phyloP scores from a whole-genome alignment of 2,888 invertebrate species.

The Tetanocera ferruginea region DNA sequence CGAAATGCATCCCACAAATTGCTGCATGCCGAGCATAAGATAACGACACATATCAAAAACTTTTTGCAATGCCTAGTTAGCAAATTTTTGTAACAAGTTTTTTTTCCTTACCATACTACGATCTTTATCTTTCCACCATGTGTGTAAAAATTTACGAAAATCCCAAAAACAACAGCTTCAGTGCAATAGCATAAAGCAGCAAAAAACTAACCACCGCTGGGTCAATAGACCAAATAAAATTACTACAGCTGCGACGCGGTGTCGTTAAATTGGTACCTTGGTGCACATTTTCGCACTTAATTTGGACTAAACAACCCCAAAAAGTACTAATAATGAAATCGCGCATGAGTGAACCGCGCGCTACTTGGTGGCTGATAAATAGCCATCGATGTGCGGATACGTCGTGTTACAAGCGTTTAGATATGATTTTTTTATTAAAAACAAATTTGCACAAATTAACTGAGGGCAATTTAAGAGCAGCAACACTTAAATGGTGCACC shows the following conservation, averaged over 20 bases:
- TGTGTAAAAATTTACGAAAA: not conserved
- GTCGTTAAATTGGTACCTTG: conserved; percentile 18
- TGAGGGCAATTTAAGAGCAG: conserved; percentile 27
- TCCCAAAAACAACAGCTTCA: not conserved
- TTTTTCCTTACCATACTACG: not conserved
- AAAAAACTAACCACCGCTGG: not conserved
- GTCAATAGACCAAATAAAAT: not conserved
- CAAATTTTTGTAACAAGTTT: not conserved
- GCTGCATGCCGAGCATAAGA: too few relatives aligned
- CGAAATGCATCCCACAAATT: too few relatives aligned
- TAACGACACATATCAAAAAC: too few relatives aligned
- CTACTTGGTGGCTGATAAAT: not conserved
- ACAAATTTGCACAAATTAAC: conserved; percentile 37
- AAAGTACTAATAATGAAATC: not conserved
- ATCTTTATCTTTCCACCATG: not conserved
- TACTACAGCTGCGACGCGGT: not conserved
- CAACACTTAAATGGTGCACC: conserved; percentile 17
- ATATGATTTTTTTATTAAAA: conserved; percentile 29
- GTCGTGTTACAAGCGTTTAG: conserved; percentile 24
- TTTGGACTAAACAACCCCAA: not conserved
- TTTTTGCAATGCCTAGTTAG: too few relatives aligned
- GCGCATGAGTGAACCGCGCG: not conserved
- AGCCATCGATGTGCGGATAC: not conserved
- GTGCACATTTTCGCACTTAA: conserved; percentile 30
- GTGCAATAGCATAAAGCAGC: not conserved